A percentile compares a stretch with the other conserved stretches of the same genome.
Conservation (phyloP, 1,140 invertebrate genomes). For the Bombus picipes region DNA sequence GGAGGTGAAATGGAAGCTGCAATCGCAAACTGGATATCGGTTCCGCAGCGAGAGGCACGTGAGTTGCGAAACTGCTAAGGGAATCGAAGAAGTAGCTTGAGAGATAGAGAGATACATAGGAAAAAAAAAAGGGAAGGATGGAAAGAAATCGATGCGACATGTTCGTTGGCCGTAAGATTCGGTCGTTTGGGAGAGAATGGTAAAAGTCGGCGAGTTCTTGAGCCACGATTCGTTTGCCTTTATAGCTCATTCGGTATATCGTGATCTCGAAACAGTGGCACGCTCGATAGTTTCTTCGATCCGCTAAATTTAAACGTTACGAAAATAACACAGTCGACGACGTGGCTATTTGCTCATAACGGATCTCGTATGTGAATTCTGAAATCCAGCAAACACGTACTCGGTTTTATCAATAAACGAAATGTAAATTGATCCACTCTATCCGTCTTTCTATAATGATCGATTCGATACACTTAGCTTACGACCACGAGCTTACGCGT, state of each 20-base stretch:
- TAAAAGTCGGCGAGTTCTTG: conserved; percentile 52
- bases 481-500: not conserved
- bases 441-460: not conserved
- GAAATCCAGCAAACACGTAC: not conserved
- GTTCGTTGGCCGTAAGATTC: conserved; percentile 28
- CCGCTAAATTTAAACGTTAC: conserved; percentile 36
- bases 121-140: not conserved
- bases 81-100: conserved; percentile 6
- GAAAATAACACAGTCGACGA: not conserved
- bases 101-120: conserved; percentile 7
- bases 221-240: conserved; percentile 7
- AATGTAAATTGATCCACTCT: not conserved
- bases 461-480: conserved; percentile 29
- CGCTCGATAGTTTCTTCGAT: conserved; percentile 39
- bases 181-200: conserved; percentile 39
- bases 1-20: not conserved
- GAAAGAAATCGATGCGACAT: conserved; percentile 46
- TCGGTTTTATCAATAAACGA: not conserved
- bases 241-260: conserved; percentile 21
- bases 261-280: not conserved
- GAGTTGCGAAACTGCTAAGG: conserved; percentile 47
- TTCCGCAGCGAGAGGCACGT: not conserved
- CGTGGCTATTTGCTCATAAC: too few species aligned
- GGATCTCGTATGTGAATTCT: not conserved
- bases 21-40: conserved; percentile 53